These are phyloP conservation scores for Ophion slaviceki DNA, from an alignment of 2,888 invertebrate genomes.

Conservation along the genomic window DNA sequence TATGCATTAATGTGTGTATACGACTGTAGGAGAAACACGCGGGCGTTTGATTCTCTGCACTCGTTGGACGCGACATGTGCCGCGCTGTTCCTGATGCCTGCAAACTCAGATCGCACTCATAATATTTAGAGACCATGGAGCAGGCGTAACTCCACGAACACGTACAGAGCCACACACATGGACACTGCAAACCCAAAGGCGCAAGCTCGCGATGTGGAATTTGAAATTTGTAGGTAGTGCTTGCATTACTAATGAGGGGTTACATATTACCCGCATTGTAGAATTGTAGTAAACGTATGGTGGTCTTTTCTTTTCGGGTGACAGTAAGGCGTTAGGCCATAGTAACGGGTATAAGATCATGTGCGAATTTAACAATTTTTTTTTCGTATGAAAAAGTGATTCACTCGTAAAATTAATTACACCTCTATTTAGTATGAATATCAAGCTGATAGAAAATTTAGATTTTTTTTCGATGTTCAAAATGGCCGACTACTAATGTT, in stretches of 20 bases:
- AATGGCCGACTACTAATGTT: too few relatives aligned
- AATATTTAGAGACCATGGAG: slow-evolving; percentile 60
- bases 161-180: background rate
- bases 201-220: background rate
- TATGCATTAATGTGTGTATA: slow-evolving; percentile 6
- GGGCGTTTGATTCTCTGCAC: slow-evolving; percentile 49
- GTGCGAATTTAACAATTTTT: too few relatives aligned
- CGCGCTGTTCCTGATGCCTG: slow-evolving; percentile 43
- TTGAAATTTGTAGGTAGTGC: slow-evolving; percentile 6
- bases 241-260: slow-evolving; percentile 11
- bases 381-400: too few relatives aligned
- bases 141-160: slow-evolving; percentile 26
- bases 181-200: background rate
- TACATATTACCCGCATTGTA: background rate
- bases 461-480: too few relatives aligned
- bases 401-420: too few relatives aligned
- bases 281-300: background rate
- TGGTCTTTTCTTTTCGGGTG: background rate
- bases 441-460: too few relatives aligned
- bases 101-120: slow-evolving; percentile 59
- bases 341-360: too few relatives aligned
- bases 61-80: slow-evolving; percentile 59
- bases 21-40: slow-evolving; percentile 25
- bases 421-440: too few relatives aligned
- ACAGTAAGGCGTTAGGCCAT: too few relatives aligned